phyloP scores from a whole-genome alignment of 2,888 invertebrate genomes.

The Cephonodes hylas region DNA sequence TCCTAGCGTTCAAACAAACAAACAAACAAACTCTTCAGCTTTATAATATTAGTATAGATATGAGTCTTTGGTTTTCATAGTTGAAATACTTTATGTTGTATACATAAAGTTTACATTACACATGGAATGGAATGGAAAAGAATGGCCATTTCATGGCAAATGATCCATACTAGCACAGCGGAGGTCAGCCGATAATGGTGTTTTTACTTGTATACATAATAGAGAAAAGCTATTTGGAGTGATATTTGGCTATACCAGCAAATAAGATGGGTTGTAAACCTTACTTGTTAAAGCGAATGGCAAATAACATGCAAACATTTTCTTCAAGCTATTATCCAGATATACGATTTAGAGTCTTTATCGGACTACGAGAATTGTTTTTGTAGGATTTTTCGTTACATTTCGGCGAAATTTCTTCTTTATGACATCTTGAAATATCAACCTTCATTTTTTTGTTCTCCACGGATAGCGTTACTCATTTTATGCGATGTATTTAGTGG shows the following conservation, averaged over 20 bases:
- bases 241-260: slow-evolving; percentile 4
- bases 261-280: slow-evolving; percentile 4
- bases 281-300: slow-evolving; percentile 2
- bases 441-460: neutral
- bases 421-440: neutral
- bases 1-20: too few species aligned
- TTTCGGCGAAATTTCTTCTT: neutral
- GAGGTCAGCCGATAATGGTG: slow-evolving; percentile 3
- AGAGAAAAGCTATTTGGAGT: slow-evolving; percentile 6
- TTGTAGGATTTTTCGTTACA: neutral
- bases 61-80: neutral
- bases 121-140: neutral
- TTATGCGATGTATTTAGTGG: neutral
- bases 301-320: slow-evolving; percentile 7
- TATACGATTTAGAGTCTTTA: slow-evolving; percentile 1
- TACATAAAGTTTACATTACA: neutral
- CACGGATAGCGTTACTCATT: neutral
- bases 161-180: neutral
- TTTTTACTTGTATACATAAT: slow-evolving; percentile 3
- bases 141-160: neutral
- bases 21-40: too few species aligned
- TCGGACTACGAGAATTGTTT: neutral
- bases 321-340: neutral
- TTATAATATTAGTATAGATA: too few species aligned
- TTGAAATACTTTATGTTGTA: slow-evolving; percentile 9